Evolutionary conservation across 2,888 invertebrate species (phyloP).

Genomic region (Liopterus haemorrhoidalis): DNA sequence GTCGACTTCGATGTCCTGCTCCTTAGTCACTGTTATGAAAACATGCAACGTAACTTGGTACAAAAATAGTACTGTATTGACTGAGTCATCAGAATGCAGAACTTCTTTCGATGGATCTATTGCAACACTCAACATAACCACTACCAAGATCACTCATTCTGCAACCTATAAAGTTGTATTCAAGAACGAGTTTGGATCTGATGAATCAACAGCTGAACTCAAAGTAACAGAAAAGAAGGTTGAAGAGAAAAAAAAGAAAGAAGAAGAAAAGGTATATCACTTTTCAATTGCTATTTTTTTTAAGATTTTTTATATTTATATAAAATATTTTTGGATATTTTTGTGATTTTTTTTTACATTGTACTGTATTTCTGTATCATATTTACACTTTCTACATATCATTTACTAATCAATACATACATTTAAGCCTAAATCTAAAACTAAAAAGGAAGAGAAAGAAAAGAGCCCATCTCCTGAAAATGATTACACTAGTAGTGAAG

Average conservation of each 20-base stretch:
- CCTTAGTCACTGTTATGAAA: conserved; percentile 68
- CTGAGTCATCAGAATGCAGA: conserved; percentile 68
- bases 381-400: neutral
- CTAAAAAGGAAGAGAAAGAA: conserved; percentile 27
- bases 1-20: conserved; percentile 70
- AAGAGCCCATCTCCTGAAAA: conserved; percentile 9
- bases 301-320: neutral
- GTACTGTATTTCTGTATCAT: conserved; percentile 1
- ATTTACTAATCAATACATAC: conserved; percentile 1
- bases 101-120: conserved; percentile 79
- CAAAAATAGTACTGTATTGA: conserved; percentile 71
- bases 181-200: conserved; percentile 85
- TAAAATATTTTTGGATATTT: neutral
- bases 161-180: conserved; percentile 82
- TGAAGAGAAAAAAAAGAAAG: conserved; percentile 55
- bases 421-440: conserved; percentile 8
- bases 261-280: conserved; percentile 42
- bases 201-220: conserved; percentile 79
- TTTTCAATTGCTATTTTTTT: neutral
- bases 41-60: conserved; percentile 81
- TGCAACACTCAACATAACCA: conserved; percentile 71
- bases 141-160: conserved; percentile 64
- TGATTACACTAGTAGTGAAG: conserved; percentile 25
- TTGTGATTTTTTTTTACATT: conserved; percentile 1
- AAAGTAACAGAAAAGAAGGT: conserved; percentile 61